phyloP scores from a whole-genome alignment of 2,113 vertebrate genomes.

The Sebastes fasciatus region DNA sequence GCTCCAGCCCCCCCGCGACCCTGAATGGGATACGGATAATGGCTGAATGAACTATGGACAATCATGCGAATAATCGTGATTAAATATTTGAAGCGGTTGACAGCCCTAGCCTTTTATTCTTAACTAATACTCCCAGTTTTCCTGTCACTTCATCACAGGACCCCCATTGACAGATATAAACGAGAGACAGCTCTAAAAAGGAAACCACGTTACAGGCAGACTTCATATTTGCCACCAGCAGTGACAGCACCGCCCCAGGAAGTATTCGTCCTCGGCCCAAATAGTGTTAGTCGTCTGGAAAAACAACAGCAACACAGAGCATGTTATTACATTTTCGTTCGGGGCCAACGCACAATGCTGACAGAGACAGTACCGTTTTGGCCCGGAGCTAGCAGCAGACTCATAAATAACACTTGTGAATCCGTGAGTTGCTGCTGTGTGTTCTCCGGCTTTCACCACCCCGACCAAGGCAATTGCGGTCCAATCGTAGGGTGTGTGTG shows the following conservation, averaged over 20 bases:
- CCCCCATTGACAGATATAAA: not conserved
- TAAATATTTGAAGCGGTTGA: no score
- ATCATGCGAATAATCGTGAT: no score
- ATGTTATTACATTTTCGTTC: constrained; percentile 66
- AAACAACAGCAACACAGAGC: constrained; percentile 52
- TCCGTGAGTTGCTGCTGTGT: constrained; percentile 59
- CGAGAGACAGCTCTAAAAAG: not conserved
- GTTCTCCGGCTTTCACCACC: constrained; percentile 23
- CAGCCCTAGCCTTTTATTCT: not conserved
- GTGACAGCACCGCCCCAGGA: constrained; percentile 46
- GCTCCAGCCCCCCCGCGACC: no score
- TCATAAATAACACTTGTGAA: constrained; percentile 70
- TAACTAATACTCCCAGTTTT: not conserved
- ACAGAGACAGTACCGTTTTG: constrained; percentile 49
- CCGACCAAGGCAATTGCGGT: constrained; percentile 63
- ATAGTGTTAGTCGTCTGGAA: constrained; percentile 57
- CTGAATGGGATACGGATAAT: no score
- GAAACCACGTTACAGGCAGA: constrained; percentile 7
- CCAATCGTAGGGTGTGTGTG: constrained; percentile 19
- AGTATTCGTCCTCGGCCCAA: constrained; percentile 49
- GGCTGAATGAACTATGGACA: no score
- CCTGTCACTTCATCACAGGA: not conserved
- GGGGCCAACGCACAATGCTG: constrained; percentile 54
- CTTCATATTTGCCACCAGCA: constrained; percentile 52
- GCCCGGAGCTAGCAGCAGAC: constrained; percentile 49